Percentiles rank a stretch among this genome's conserved stretches.
These are phyloP conservation scores for Caenorhabditis inopinata DNA, from an alignment of 1,140 invertebrate species.

Conservation along the genomic window DNA sequence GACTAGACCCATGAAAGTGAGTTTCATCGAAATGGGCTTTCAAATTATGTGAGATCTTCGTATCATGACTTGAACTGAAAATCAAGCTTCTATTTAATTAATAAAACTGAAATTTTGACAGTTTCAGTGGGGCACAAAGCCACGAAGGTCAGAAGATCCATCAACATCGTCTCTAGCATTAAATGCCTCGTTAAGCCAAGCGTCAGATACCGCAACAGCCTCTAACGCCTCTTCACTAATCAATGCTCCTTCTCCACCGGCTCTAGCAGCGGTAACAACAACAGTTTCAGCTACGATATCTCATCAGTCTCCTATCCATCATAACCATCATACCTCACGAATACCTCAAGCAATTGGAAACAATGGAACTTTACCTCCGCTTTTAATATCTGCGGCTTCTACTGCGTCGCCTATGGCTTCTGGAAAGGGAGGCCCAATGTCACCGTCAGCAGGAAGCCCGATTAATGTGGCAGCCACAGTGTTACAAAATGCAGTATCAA, in stretches of 20 bases:
- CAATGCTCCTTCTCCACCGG: not conserved
- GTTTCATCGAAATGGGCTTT: not conserved
- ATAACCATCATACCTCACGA: not conserved
- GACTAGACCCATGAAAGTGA: constrained; percentile 55
- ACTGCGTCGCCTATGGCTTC: not conserved
- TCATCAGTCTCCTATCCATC: not conserved
- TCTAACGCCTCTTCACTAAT: not conserved
- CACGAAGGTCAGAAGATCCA: not conserved
- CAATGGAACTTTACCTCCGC: not conserved
- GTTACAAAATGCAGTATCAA: constrained; percentile 13
- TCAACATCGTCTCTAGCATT: not conserved
- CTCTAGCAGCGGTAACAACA: not conserved
- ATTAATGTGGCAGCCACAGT: constrained; percentile 15
- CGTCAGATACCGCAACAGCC: not conserved
- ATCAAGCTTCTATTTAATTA: too few relatives aligned
- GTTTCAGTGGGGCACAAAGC: constrained; percentile 14
- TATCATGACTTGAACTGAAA: too few relatives aligned
- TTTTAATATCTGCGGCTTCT: not conserved
- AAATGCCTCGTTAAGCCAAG: not conserved
- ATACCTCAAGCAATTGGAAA: not conserved
- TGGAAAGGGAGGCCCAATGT: not conserved
- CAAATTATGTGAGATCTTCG: too few relatives aligned
- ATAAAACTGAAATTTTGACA: not conserved
- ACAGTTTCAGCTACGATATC: constrained; percentile 5
- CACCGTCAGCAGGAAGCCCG: not conserved